A percentile compares a stretch with the other conserved stretches of the same genome.
Evolutionary conservation across 2,888 invertebrate species (phyloP).

Genomic region (Lasioglossum malachurum): DNA sequence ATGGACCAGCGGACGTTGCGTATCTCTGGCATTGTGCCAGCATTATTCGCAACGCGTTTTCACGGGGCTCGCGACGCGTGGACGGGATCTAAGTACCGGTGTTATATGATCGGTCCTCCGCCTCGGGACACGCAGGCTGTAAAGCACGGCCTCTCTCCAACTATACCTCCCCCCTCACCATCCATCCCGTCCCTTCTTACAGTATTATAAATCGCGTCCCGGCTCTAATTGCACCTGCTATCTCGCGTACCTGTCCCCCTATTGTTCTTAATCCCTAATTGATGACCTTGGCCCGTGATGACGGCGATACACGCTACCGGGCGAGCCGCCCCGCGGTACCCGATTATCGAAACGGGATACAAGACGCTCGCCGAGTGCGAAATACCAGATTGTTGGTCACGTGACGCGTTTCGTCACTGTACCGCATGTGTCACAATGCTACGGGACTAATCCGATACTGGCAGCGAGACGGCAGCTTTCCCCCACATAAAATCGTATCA

Average conservation of each 20-base stretch:
- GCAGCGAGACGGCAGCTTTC: no score
- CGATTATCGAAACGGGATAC: background rate
- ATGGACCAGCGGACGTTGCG: constrained; percentile 33
- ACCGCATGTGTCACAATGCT: no score
- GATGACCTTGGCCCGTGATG: background rate
- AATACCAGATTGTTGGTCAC: background rate
- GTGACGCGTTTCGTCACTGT: no score
- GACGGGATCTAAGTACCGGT: constrained; percentile 46
- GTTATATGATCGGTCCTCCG: constrained; percentile 48
- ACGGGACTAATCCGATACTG: no score
- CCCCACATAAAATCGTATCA: background rate
- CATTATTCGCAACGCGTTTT: constrained; percentile 52
- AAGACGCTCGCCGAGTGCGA: background rate
- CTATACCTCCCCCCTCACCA: background rate
- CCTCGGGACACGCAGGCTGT: constrained; percentile 5
- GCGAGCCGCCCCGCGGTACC: background rate
- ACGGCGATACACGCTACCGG: constrained; percentile 12
- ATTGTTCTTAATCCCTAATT: constrained; percentile 39
- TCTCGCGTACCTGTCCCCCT: constrained; percentile 4
- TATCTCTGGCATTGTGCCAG: constrained; percentile 58
- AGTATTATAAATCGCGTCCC: constrained; percentile 42
- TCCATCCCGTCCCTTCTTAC: background rate
- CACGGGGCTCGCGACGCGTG: constrained; percentile 49
- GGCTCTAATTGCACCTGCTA: constrained; percentile 46
- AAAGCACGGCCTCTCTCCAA: constrained; percentile 9